These are phyloP conservation scores for Heteronetta atricapilla DNA, from an alignment of 2,113 vertebrate species.

Conservation along the genomic window DNA sequence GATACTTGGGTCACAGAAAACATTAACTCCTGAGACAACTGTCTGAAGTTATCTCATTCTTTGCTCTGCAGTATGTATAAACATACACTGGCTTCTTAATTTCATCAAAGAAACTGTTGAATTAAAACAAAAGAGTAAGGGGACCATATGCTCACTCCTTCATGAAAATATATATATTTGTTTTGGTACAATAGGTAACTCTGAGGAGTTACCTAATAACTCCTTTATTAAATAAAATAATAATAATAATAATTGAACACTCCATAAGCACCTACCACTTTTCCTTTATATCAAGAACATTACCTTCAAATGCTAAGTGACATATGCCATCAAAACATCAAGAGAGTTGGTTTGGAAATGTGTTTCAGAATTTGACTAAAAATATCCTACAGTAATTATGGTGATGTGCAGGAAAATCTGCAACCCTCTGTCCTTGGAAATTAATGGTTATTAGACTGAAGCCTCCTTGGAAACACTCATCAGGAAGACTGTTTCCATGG, in stretches of 20 bases:
- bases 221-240: neutral
- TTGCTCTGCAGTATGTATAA: neutral
- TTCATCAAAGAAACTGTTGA: neutral
- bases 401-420: neutral
- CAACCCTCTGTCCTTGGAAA: neutral
- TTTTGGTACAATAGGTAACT: neutral
- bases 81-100: neutral
- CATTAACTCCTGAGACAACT: conserved; percentile 5
- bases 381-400: neutral
- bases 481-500: neutral
- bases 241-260: neutral
- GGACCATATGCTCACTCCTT: neutral
- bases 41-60: neutral
- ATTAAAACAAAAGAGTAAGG: neutral
- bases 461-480: neutral
- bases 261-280: neutral
- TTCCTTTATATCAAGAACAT: neutral
- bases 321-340: neutral
- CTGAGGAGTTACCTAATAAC: neutral
- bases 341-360: neutral
- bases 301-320: neutral
- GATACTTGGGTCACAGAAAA: conserved; percentile 63
- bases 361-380: neutral
- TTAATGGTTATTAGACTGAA: neutral
- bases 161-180: neutral